A percentile compares a stretch with the other conserved stretches of the same genome.
These are phyloP conservation scores for Monodelphis domestica DNA, from an alignment of 2,797 vertebrate genomes.

Conservation along the genomic window DNA sequence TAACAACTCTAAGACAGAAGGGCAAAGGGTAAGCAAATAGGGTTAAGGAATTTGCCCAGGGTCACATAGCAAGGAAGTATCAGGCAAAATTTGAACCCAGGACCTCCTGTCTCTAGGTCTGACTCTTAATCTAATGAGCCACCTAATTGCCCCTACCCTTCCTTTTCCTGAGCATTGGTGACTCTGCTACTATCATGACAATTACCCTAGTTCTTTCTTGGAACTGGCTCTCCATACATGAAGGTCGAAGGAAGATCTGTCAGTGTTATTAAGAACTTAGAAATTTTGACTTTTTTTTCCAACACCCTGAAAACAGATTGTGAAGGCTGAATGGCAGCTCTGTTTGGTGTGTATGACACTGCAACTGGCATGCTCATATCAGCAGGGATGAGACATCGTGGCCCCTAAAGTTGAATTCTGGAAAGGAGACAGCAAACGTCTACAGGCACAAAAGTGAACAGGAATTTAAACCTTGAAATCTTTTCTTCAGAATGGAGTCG, in stretches of 20 bases:
- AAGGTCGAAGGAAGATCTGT: constrained; percentile 75
- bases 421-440: constrained; percentile 59
- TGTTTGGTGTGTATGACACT: constrained; percentile 65
- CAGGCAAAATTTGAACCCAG: no score
- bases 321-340: constrained; percentile 76
- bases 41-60: no score
- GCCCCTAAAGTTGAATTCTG: constrained; percentile 1
- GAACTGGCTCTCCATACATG: constrained; percentile 37
- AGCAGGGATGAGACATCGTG: constrained; percentile 42
- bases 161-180: constrained; percentile 62
- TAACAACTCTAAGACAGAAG: no score
- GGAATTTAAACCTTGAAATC: constrained; percentile 81
- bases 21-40: no score
- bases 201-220: constrained; percentile 56
- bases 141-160: no score
- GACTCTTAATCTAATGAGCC: no score
- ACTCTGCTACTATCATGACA: constrained; percentile 65
- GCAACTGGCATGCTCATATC: constrained; percentile 54
- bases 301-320: constrained; percentile 68
- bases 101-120: no score
- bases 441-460: constrained; percentile 75
- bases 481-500: constrained; percentile 76
- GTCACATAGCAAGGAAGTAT: no score
- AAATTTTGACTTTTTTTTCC: no score
- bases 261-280: constrained; percentile 71